Conservation (phyloP, 1,140 invertebrate species). For the Drosophila sucinea region DNA sequence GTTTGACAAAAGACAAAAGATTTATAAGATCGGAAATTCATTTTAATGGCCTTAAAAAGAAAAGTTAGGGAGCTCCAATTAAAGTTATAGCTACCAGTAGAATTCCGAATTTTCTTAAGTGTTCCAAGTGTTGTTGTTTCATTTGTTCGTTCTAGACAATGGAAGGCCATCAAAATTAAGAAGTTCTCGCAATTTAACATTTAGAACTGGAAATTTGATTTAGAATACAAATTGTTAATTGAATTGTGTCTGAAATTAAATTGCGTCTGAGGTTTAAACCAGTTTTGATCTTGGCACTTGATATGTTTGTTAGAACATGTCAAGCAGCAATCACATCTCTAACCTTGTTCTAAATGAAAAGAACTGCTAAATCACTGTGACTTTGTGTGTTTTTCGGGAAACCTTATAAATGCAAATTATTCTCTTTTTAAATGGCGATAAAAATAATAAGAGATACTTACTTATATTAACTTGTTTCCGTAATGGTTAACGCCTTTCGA, state of each 20-base stretch:
- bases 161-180: background rate
- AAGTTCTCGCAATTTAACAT: background rate
- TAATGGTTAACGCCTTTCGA: constrained; percentile 4
- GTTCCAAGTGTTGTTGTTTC: no score
- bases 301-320: background rate
- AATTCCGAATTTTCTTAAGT: no score
- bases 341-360: constrained; percentile 10
- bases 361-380: background rate
- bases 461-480: constrained; percentile 1
- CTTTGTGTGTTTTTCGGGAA: background rate
- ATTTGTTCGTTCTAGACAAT: background rate
- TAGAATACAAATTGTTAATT: constrained; percentile 4
- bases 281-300: background rate
- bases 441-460: background rate
- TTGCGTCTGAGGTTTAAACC: background rate
- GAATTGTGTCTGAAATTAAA: background rate
- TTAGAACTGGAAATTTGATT: background rate
- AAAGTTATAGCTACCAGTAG: no score
- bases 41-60: no score
- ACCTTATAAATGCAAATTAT: background rate
- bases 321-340: background rate
- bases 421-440: constrained; percentile 1
- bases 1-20: no score
- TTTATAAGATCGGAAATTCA: no score
- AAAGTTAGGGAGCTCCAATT: no score